Evolutionary conservation across 2,888 invertebrate genomes (phyloP), one percentile per base, ranked within the genome.

Genomic region (Leucophora obtusa): DNA sequence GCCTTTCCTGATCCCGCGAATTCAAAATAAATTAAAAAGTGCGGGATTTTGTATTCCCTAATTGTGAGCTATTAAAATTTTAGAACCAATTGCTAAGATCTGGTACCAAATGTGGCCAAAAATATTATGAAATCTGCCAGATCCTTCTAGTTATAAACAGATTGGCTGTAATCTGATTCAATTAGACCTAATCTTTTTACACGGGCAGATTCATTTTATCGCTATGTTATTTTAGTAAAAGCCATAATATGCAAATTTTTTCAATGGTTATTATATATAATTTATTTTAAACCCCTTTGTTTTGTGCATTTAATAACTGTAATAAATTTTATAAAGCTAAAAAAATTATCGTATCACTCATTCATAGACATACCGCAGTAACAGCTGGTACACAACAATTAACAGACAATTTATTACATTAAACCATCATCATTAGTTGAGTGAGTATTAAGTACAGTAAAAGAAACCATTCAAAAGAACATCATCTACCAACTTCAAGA

Each of bases 351-450:
- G 51, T 51, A 76, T 43, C 15, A 43, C 63, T 65, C 35, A 63
- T 54, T n/a, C 56, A 62, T 38, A 53, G 21, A 47, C 43, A n/a
- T 47, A 15, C 43, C 43, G 14, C 43, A 47, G 6, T 47, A 47
- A 47, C 43, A 47, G 43, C 33, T 53, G 65, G 59, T n/a, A 7
- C 28, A 65, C 43, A 71, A 69, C 28, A 69, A 69, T 73, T 73
- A 73, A 59, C 58, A 73, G 58, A 69, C 51, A 53, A 79, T 60
- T 69, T 75, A 75, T 79, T 69, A 28, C 35, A 51, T 69, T 51
- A n/a, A 60, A 68, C 10, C 68, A 62, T 60, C 74, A 71, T 75
- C 62, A 63, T 71, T 79, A 75, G 73, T 60, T 38, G 43, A 47
- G 43, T 47, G 54, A 60, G 59, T 74, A 65, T 70, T 79, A 60